Evolutionary conservation across 92 coral and sea anemone genomes (phyloP), one percentile per base, ranked within the genome.

Genomic region (Parazoanthus swiftii): DNA sequence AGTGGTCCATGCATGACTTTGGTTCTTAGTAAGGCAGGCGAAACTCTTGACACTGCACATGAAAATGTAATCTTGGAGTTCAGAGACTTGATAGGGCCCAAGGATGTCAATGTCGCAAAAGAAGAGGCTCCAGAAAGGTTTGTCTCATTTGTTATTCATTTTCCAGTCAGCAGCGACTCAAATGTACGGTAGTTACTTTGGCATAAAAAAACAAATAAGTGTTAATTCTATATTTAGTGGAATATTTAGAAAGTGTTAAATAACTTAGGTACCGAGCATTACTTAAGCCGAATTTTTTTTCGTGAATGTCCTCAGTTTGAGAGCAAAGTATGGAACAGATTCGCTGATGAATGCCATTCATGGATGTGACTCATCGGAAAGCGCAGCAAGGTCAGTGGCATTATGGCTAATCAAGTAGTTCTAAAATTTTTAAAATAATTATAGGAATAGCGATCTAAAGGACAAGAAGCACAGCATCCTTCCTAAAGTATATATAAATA

Each of bases 1-100:
- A 97, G 99, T 91, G 99, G 99, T 37, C 99, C 99, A 18, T 93
- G 96, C 50, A 91, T 97, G 98, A 95, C 99, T 68, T 81, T 97
- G 72, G 92, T 92, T 81, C 85, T 97, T 77, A 94, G 99, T 86
- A 97, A 97, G 86, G 97, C 91, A 33, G 97, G 94, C 23, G 94
- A 95, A 29, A 83, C 95, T 44, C 95, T 93, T 77, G 95, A 94
- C 25, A 81, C 87, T 25, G 90, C 95, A 25, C 89, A 92, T 13
- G 98, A 95, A 21, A 95, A 95, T 72, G 92, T 95, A 1, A 92
- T 97, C 70, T 89, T 93, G 4, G 92, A 93, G 83, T 95, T 97
- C 93, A 92, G 99, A 75, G 99, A 97, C 85, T 91, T 97, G 51
- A 94, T 97, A 65, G 99, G 99, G 23, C 99, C 99, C 36, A 97